Evolutionary conservation across 2,797 vertebrate species (phyloP).

Genomic region (Pagetopsis macropterus): DNA sequence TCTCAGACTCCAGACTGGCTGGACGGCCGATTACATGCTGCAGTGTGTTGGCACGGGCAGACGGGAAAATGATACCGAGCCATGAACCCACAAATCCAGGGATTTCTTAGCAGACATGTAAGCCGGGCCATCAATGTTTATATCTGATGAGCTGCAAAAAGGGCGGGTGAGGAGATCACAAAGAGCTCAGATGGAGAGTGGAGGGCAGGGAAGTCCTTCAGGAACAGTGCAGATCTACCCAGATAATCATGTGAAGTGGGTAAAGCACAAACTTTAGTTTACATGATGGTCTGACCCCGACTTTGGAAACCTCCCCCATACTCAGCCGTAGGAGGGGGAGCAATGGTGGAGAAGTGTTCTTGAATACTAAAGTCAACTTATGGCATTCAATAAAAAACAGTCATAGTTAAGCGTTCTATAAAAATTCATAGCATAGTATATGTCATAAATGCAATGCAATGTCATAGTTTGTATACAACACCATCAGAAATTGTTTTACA

Average conservation of each 20-base stretch:
- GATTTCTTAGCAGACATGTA: slow-evolving; percentile 46
- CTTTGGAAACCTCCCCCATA: too few relatives aligned
- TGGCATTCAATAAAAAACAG: background rate
- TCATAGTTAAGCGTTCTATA: background rate
- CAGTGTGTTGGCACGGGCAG: slow-evolving; percentile 48
- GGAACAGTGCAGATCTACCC: background rate
- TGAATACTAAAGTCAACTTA: background rate
- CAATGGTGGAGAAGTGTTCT: too few relatives aligned
- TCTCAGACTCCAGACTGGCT: slow-evolving; percentile 28
- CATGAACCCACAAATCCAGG: slow-evolving; percentile 47
- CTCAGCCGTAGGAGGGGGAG: too few relatives aligned
- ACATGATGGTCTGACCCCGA: too few relatives aligned
- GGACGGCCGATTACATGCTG: slow-evolving; percentile 53
- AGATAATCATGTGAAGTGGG: background rate
- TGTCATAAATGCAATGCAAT: background rate
- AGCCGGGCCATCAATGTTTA: slow-evolving; percentile 1
- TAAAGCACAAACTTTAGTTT: background rate
- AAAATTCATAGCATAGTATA: background rate
- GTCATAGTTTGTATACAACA: too few relatives aligned
- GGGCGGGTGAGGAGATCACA: slow-evolving; percentile 1
- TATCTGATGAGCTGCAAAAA: slow-evolving; percentile 5
- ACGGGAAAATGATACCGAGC: slow-evolving; percentile 48
- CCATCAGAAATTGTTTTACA: too few relatives aligned
- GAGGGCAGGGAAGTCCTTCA: background rate
- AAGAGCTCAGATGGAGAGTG: background rate